Conservation (phyloP, 2,888 invertebrate genomes). For the Tryphoninae sp. region DNA sequence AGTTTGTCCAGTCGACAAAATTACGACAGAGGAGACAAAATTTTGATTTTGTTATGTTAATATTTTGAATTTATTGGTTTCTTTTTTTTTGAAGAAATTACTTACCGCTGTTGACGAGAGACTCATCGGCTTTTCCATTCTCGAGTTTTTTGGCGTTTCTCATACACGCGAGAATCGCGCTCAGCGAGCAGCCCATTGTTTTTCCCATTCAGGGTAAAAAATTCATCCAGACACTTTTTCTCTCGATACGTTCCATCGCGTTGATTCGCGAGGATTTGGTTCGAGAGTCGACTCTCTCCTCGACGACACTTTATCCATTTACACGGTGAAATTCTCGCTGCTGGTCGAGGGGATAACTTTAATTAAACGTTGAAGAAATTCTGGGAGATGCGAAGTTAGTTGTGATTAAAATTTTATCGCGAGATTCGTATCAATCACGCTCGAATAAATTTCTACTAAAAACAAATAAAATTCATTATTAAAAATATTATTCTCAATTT, state of each 20-base stretch:
- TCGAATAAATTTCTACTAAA: background rate
- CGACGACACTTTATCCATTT: constrained; percentile 31
- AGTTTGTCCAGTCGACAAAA: background rate
- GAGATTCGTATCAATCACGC: background rate
- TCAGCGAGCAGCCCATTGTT: constrained; percentile 68
- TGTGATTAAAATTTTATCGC: background rate
- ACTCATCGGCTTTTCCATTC: constrained; percentile 59
- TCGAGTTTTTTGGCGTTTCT: constrained; percentile 63
- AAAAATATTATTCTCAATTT: background rate
- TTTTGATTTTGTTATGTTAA: background rate
- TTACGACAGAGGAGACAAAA: too few relatives aligned
- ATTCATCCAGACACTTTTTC: constrained; percentile 8
- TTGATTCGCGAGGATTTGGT: constrained; percentile 4
- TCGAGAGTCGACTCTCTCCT: constrained; percentile 1
- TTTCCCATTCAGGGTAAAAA: constrained; percentile 38
- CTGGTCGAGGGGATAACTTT: background rate
- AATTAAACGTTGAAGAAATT: background rate
- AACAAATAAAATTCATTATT: background rate
- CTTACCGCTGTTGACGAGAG: constrained; percentile 64
- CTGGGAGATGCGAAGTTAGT: background rate
- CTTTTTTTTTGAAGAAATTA: background rate
- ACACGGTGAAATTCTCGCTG: constrained; percentile 14
- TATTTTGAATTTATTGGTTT: background rate
- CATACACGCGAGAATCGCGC: constrained; percentile 63
- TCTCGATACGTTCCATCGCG: constrained; percentile 29